Evolutionary conservation across 1,140 invertebrate species (phyloP), one percentile per base, ranked within the genome.

Genomic region (Drosophila orosa): DNA sequence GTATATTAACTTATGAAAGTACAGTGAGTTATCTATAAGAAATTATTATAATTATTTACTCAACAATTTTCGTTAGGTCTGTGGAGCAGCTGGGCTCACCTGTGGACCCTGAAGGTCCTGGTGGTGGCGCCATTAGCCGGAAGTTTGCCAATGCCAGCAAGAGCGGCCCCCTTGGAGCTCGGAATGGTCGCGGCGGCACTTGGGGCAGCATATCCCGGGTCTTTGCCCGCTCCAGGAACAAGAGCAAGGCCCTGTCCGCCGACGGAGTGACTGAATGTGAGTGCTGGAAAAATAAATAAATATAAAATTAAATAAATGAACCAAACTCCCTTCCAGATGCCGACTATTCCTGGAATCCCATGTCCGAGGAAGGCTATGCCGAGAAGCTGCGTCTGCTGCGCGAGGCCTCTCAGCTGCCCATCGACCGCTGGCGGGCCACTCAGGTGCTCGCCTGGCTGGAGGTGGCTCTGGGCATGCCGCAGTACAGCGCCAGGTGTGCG

Each of bases 381-480:
- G 96, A 97, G 86, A 97, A 97, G 92, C 92, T 97, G 33, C 93
- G 95, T 45, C 92, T 97, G 29, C 92, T 98, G 9, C 94, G 97
- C 31, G 97, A 98, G 92, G 97, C 97, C 6, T 96, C 96, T 3
- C 95, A 96, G 3, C 93, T 97, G 65, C 97, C 97, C n/a, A 96
- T 98, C 93, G 96, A 97, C 73, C 93, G 96, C 82, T 99, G 98
- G 98, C 94, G 97, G 71, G 97, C 97, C 19, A 96, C 96, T 0
- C 98, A 97, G 44, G 97, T 99, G 39, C 94, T 98, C 13, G 97
- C 98, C 1, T 99, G 98, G 98, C 92, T 98, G 37, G 97, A 98
- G 92, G 95, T 98, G 19, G 96, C 96, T 0, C 94, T 99, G 5
- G 97, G 97, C 19, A 98, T 99, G 97, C 97, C 97, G 0, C 97